Percentiles rank a stretch among this genome's conserved stretches.
These are phyloP conservation scores for Montipora capricornis DNA, from an alignment of 64 coral and sea anemone genomes.

Conservation along the genomic window DNA sequence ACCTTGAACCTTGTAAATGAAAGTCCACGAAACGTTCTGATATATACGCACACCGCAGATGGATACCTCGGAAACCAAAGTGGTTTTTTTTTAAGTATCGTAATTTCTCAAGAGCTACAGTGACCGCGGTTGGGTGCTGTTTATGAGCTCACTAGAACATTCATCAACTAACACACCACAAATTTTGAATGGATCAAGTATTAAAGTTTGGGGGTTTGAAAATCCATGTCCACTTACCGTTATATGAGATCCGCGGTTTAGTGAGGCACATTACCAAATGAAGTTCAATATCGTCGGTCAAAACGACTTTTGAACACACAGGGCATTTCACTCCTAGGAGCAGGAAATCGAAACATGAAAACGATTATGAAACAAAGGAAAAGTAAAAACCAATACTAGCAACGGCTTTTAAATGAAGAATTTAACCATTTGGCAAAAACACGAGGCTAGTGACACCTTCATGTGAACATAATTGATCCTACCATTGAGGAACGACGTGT, in stretches of 20 bases:
- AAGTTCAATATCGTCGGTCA: slow-evolving; percentile 91
- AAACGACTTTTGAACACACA: slow-evolving; percentile 95
- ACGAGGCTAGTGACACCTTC: neutral
- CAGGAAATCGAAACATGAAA: slow-evolving; percentile 39
- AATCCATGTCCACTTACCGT: slow-evolving; percentile 67
- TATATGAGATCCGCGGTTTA: slow-evolving; percentile 96
- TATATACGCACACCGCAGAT: neutral
- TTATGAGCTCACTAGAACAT: neutral
- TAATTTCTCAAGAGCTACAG: neutral
- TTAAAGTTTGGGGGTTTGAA: too few relatives aligned
- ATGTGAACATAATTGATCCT: slow-evolving; percentile 30
- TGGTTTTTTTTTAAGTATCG: neutral
- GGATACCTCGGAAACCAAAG: neutral
- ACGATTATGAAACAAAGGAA: slow-evolving; percentile 8
- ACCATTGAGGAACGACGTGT: slow-evolving; percentile 87
- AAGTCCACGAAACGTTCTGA: neutral
- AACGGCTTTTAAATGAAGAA: slow-evolving; percentile 7
- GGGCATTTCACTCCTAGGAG: slow-evolving; percentile 92
- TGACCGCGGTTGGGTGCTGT: neutral
- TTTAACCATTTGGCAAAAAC: neutral
- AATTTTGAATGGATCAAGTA: too few relatives aligned
- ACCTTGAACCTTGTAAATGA: neutral
- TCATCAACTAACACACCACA: neutral
- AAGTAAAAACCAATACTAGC: neutral
- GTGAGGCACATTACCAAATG: slow-evolving; percentile 98